phyloP scores from a whole-genome alignment of 2,797 vertebrate genomes.

The Catostomus latipinnis region DNA sequence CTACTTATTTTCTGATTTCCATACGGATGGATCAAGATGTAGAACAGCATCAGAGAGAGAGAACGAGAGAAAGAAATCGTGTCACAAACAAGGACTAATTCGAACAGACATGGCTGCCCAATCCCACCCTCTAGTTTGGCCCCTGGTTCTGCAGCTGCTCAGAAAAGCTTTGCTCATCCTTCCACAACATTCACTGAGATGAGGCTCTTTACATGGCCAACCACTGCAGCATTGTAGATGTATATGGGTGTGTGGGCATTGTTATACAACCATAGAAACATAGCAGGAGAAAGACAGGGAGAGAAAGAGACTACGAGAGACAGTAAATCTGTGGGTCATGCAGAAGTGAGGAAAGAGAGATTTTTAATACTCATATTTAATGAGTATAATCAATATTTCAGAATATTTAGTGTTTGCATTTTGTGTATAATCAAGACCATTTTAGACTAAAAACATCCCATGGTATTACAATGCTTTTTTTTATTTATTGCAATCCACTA shows the following conservation, averaged over 20 bases:
- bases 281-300: background rate
- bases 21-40: slow-evolving; percentile 31
- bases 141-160: slow-evolving; percentile 51
- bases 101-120: slow-evolving; percentile 39
- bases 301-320: background rate
- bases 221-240: slow-evolving; percentile 46
- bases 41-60: slow-evolving; percentile 26
- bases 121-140: slow-evolving; percentile 45
- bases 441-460: background rate
- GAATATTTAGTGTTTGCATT: background rate
- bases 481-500: too few relatives aligned
- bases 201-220: slow-evolving; percentile 42
- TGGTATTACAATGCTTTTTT: too few relatives aligned
- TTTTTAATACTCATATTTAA: too few relatives aligned
- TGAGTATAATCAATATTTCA: too few relatives aligned
- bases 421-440: background rate
- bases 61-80: slow-evolving; percentile 24
- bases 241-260: slow-evolving; percentile 46
- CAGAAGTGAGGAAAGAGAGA: too few relatives aligned
- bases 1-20: slow-evolving; percentile 12
- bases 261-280: slow-evolving; percentile 47
- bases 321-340: too few relatives aligned
- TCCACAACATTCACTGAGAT: slow-evolving; percentile 31
- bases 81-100: slow-evolving; percentile 46
- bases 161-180: slow-evolving; percentile 37